A percentile compares a stretch with the other conserved stretches of the same genome.
Conservation (phyloP, 1,140 invertebrate species). For the Drosophila tani region DNA sequence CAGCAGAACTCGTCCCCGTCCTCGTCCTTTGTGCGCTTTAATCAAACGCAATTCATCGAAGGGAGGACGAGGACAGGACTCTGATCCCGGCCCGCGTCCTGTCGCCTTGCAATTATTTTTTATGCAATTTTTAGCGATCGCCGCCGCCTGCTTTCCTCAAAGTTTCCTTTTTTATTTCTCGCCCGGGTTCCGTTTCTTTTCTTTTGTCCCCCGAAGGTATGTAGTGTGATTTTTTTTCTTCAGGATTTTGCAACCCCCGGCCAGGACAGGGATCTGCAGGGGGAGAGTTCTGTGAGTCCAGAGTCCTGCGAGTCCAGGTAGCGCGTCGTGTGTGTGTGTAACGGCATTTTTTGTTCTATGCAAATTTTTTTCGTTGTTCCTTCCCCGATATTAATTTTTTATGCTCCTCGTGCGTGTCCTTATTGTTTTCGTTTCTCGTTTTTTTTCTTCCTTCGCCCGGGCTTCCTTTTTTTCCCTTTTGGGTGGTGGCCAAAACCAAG, state of each 20-base stretch:
- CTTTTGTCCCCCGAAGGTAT: neutral
- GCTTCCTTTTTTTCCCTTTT: constrained; percentile 29
- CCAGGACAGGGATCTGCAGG: constrained; percentile 22
- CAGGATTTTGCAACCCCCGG: constrained; percentile 40
- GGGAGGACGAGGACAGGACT: neutral
- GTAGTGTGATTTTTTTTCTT: constrained; percentile 34
- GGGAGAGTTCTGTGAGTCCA: constrained; percentile 26
- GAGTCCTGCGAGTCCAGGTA: constrained; percentile 55
- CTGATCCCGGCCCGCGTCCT: constrained; percentile 41
- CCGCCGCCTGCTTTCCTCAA: constrained; percentile 48
- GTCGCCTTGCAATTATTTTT: constrained; percentile 79
- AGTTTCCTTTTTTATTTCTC: constrained; percentile 36
- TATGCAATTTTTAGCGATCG: constrained; percentile 80
- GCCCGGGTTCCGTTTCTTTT: constrained; percentile 13
- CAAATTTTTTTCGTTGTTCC: constrained; percentile 73
- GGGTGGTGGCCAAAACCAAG: constrained; percentile 83
- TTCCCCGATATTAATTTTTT: constrained; percentile 75
- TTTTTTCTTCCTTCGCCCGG: constrained; percentile 11
- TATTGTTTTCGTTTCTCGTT: constrained; percentile 48
- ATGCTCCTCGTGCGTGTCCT: constrained; percentile 74
- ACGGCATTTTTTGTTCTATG: constrained; percentile 82
- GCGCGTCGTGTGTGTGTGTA: constrained; percentile 52
- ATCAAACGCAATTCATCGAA: constrained; percentile 69
- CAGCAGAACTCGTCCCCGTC: constrained; percentile 28
- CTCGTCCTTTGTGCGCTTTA: constrained; percentile 65